Evolutionary conservation across 2,888 invertebrate genomes (phyloP).

Genomic region (Caenorhabditis panamensis): DNA sequence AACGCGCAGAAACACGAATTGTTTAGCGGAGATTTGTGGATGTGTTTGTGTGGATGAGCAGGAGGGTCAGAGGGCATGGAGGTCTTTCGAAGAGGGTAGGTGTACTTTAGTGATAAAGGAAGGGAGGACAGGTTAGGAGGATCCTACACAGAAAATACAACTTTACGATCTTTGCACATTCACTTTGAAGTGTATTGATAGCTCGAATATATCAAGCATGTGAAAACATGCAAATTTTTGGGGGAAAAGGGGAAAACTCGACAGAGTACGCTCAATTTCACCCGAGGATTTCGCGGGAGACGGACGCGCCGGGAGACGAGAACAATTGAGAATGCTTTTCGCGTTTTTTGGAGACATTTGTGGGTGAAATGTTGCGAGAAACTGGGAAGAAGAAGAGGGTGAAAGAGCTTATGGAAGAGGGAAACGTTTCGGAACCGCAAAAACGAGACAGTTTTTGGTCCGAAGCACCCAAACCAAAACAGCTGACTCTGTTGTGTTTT

Average conservation of each 20-base stretch:
- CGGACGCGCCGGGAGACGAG: slow-evolving; percentile 16
- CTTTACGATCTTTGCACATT: too few relatives aligned
- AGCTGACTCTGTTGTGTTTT: slow-evolving; percentile 12
- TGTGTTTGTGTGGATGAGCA: background rate
- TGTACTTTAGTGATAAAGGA: too few relatives aligned
- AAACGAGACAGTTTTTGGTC: background rate
- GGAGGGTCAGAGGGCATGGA: background rate
- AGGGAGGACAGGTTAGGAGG: too few relatives aligned
- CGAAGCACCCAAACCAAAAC: background rate
- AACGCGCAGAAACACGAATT: slow-evolving; percentile 24
- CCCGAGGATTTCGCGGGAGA: slow-evolving; percentile 16
- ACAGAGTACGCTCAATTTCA: slow-evolving; percentile 56
- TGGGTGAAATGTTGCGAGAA: background rate
- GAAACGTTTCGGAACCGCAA: background rate
- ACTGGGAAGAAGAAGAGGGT: background rate
- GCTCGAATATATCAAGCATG: background rate
- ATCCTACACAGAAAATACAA: too few relatives aligned
- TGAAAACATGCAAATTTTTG: slow-evolving; percentile 1
- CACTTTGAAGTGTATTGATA: background rate
- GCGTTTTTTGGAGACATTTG: slow-evolving; percentile 1
- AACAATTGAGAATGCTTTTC: slow-evolving; percentile 46
- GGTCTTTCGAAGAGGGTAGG: too few relatives aligned
- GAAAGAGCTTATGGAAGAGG: background rate
- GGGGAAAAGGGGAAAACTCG: background rate
- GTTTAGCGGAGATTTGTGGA: slow-evolving; percentile 38